A percentile compares a stretch with the other conserved stretches of the same genome.
These are phyloP conservation scores for Anthopleura sola DNA, from an alignment of 64 coral and sea anemone genomes.

Conservation along the genomic window DNA sequence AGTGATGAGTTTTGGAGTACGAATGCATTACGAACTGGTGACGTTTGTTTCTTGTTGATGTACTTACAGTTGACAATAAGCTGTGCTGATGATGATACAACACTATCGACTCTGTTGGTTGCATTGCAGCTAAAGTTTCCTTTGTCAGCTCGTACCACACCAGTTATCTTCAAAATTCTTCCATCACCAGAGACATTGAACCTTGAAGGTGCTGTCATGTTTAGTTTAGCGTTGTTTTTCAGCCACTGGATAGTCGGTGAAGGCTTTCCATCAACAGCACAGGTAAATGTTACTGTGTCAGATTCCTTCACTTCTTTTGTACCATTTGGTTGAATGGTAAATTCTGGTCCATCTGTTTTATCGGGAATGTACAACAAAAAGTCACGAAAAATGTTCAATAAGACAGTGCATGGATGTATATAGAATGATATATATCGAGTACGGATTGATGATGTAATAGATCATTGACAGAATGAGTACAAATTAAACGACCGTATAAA, in stretches of 20 bases:
- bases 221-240: background rate
- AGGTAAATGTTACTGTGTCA: background rate
- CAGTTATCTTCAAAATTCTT: background rate
- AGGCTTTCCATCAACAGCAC: constrained; percentile 21
- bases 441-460: too few species aligned
- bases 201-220: background rate
- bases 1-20: too few species aligned
- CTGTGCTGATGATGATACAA: background rate
- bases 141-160: background rate
- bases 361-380: background rate
- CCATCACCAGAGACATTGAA: background rate
- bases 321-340: background rate
- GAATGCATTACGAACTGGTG: too few species aligned
- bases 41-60: too few species aligned
- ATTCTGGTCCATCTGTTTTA: background rate
- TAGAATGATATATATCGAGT: too few species aligned
- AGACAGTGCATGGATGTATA: too few species aligned
- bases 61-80: too few species aligned
- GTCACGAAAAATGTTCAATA: too few species aligned
- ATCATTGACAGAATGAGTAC: too few species aligned
- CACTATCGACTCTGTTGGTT: background rate
- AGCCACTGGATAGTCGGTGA: constrained; percentile 8
- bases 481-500: too few species aligned
- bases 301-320: background rate
- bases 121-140: background rate